Evolutionary conservation across 35 echinoderm and acorn worm genomes (phyloP), one percentile per base, ranked within the genome.

Genomic region (Chiridota heheva): DNA sequence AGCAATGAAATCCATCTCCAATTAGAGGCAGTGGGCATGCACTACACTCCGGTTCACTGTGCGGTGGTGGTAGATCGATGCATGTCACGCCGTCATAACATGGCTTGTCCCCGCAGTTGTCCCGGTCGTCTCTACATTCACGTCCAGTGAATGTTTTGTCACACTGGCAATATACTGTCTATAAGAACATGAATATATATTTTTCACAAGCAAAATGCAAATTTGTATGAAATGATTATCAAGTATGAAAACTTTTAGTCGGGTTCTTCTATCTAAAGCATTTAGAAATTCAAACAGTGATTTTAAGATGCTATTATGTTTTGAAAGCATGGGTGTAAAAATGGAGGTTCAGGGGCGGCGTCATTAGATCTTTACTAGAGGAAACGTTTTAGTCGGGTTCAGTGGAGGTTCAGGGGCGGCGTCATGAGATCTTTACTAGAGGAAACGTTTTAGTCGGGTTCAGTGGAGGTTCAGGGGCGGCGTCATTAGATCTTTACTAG

Each of bases 1-100:
- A 29, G 67, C 89, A 92, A 28, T 86, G 59, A 40, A 48, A 39
- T 49, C 89, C 89, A 86, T 81, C 76, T 17, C 89, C 89, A 0
- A 78, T 24, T 32, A 92, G 89, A 22, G 73, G 75, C 1, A 77
- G 16, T 1, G 89, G 89, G 59, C 89, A 92, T 17, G 6, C 12
- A 17, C 63, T 43, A 72, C 89, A 92, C 0, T n/a, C 31, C 10
- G 89, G 27, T 0, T n/a, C 44, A 4, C 44, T 44, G 44, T 57
- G 53, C 0, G 82, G 82, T 0, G 83, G 63, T 18, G 76, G 82
- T 0, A 44, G 29, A 38, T 98, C 95, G 10, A 78, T 76, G 40
- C 95, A 98, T 4, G 65, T 63, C 22, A 88, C 85, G n/a, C 81
- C 84, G 0, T 72, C 51, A 59, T 85, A 98, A 67, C 95, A 98